Evolutionary conservation across 2,113 vertebrate species (phyloP).

Genomic region (Sphyrna mokarran): DNA sequence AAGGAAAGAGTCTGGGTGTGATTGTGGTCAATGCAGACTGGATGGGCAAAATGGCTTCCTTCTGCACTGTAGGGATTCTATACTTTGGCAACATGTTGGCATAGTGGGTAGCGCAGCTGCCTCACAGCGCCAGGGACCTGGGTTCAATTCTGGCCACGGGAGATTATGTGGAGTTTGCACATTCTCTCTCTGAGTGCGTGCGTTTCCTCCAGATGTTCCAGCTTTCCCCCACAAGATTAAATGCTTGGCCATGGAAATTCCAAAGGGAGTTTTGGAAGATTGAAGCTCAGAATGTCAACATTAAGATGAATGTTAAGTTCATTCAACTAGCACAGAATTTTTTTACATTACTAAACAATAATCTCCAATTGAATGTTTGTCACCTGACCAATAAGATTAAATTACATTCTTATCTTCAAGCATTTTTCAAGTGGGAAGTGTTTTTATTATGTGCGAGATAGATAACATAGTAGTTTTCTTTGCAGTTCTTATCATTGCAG

Average conservation of each 20-base stretch:
- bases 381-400: not conserved
- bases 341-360: not conserved
- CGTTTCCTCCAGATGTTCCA: too few species aligned
- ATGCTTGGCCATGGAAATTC: not conserved
- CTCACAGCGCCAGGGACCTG: too few species aligned
- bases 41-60: too few species aligned
- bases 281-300: not conserved
- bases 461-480: not conserved
- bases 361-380: not conserved
- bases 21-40: too few species aligned
- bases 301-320: not conserved
- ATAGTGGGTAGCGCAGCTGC: too few species aligned
- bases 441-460: not conserved
- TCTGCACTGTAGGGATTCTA: too few species aligned
- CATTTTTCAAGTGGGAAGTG: not conserved
- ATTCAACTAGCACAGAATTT: not conserved
- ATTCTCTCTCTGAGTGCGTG: too few species aligned
- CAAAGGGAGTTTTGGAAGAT: not conserved
- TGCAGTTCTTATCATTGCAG: not conserved
- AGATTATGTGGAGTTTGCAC: too few species aligned
- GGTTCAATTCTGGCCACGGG: too few species aligned
- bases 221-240: too few species aligned
- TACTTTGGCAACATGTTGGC: too few species aligned
- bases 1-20: too few species aligned
- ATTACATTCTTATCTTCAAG: not conserved